Base-by-base conservation (phyloP, 2,888 invertebrate species). In the Eremobia ochroleuca region DNA sequence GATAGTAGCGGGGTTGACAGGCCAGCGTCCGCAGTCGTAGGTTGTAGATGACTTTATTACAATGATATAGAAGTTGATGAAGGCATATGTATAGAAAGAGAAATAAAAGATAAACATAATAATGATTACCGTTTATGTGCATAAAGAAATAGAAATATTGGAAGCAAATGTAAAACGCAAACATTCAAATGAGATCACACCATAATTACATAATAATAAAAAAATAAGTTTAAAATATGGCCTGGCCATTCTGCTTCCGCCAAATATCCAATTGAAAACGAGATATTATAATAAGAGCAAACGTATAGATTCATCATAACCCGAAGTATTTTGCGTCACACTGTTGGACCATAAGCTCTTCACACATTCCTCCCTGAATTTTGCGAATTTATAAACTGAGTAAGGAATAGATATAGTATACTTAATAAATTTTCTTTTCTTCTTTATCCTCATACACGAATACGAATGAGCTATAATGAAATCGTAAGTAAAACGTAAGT, bases 401-500 rank as follows among this genome's bases (percentile, higher is more conserved):
- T 34, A 70, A 64, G 43, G 4, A 62, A 64, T 62, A 71, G 4
- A 62, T 18, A 1, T 62, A 25, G 31, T 25, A 58, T 1, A 11
- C 3, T 64, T 15, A 15, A 25, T 37, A 70, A 0, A 55, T 31
- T 62, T 15, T 13, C 18, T 31, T 15, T 28, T 49, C 0, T 40
- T 25, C 15, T n/a, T 18, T 72, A 58, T 11, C 4, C 6, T 3
- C 21, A 28, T 15, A 59, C 6, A 59, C 6, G 15, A 66, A 73
- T 46, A 62, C 55, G 15, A 40, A 76, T 65, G n/a, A 43, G 49
- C 49, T 67, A 37, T 25, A 61, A 52, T 59, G 43, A 71, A 70
- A 73, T 52, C 31, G 70, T 59, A 49, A 66, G 52, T 72, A 73
- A 62, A 67, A 67, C 28, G 61, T 69, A 69, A 78, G 80, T 73